Base-by-base conservation (phyloP, 2,797 vertebrate species). In the Novumbra hubbsi region DNA sequence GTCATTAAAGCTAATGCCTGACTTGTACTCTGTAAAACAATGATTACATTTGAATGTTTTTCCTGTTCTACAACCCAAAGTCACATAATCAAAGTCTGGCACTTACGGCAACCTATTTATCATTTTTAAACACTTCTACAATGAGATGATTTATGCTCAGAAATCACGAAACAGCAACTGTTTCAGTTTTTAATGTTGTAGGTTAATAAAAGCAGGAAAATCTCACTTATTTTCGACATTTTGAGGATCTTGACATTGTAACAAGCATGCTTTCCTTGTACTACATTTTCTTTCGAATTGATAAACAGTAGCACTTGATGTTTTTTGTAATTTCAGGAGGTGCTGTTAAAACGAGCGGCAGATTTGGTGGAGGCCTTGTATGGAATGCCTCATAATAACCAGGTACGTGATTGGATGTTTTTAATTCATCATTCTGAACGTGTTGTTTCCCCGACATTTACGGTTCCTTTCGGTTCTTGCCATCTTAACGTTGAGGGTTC, bases 311-410 rank as follows among this genome's bases (percentile, higher is more conserved):
- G n/a, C 19, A 24, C 63, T 60, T 55, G 27, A 11, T 63, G 19
- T 38, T 38, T 7, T 75, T 70, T 79, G 60, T 72, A 63, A 48
- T 84, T 76, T 4, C 77, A 95, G 94, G 94, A 95, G 67, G 93
- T 95, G 65, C 88, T 95, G 73, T 78, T 95, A 85, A 94, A 95
- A 87, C 88, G 93, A 73, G 93, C 94, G 0, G 94, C 94, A 17
- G 94, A 94, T 77, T 34, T 94, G 83, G 94, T 94, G 32, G 94
- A 95, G 80, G 94, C 93, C 0, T 88, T 95, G 75, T 95, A 95
- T n/a, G 94, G 93, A 48, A 91, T 93, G 92, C 94, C 94, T 1
- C 89, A 93, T 85, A 91, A 92, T 67, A 94, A 94, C 85, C 93
- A 95, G 92, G 67, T 69, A 69, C 3, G 52, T 60, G n/a, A 60